Percentiles rank a stretch among this genome's conserved stretches.
Evolutionary conservation across 2,113 vertebrate species (phyloP).

Genomic region (Malurus cyaneus): DNA sequence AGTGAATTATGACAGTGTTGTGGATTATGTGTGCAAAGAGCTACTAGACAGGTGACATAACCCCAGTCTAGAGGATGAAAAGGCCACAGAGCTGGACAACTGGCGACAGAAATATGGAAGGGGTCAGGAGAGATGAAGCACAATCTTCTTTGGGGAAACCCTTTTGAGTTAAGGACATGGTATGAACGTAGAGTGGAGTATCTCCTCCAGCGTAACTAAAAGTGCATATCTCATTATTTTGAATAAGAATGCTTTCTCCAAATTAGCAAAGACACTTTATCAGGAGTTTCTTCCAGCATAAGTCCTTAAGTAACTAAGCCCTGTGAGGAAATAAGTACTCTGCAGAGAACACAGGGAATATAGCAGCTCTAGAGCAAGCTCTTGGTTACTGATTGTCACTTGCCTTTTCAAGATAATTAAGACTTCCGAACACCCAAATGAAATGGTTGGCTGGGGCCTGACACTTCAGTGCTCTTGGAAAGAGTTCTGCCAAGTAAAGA

Average conservation of each 20-base stretch:
- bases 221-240: background rate
- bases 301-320: background rate
- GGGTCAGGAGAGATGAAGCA: background rate
- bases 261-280: background rate
- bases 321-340: background rate
- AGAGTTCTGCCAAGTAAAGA: background rate
- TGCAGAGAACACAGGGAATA: background rate
- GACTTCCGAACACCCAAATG: background rate
- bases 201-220: background rate
- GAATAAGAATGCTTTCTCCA: background rate
- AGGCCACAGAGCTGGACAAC: background rate
- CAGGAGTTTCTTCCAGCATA: background rate
- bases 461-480: background rate
- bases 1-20: background rate
- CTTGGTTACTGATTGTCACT: background rate
- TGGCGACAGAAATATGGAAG: background rate
- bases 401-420: background rate
- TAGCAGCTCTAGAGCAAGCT: background rate
- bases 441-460: background rate
- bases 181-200: background rate
- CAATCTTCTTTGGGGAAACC: background rate
- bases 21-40: background rate
- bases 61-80: background rate
- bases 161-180: background rate
- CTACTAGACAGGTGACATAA: background rate